A percentile compares a stretch with the other conserved stretches of the same genome.
phyloP scores from a whole-genome alignment of 1,140 invertebrate genomes.

The Theocolax elegans region DNA sequence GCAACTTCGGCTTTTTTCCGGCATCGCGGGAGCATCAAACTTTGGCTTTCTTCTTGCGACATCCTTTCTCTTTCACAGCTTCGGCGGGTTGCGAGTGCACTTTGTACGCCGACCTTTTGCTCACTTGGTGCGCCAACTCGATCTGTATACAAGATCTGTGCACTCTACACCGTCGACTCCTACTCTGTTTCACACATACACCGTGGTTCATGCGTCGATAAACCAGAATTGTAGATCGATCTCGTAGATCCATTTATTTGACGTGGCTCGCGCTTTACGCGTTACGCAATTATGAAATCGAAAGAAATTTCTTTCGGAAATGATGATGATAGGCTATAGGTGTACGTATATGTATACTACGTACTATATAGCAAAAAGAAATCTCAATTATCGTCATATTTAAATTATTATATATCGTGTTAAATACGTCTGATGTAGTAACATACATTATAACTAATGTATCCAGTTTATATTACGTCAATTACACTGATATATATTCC shows the following conservation, averaged over 20 bases:
- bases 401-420: too few species aligned
- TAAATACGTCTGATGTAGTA: too few species aligned
- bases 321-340: too few species aligned
- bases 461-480: too few species aligned
- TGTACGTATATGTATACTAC: too few species aligned
- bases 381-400: too few species aligned
- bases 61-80: slow-evolving; percentile 23
- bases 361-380: too few species aligned
- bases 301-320: slow-evolving; percentile 2
- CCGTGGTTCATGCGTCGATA: background rate
- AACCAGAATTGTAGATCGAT: background rate
- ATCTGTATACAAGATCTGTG: background rate
- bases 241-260: background rate
- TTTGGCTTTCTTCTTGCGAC: slow-evolving; percentile 21
- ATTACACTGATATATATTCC: too few species aligned
- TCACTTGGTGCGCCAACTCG: background rate
- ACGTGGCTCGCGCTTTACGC: background rate
- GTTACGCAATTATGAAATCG: slow-evolving; percentile 8
- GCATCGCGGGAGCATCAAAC: slow-evolving; percentile 17
- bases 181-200: background rate
- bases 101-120: background rate
- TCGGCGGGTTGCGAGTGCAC: too few species aligned
- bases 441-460: too few species aligned
- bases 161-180: slow-evolving; percentile 4
- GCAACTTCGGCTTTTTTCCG: too few species aligned